A percentile compares a stretch with the other conserved stretches of the same genome.
Evolutionary conservation across 2,888 invertebrate species (phyloP).

Genomic region (Microchrysa polita): DNA sequence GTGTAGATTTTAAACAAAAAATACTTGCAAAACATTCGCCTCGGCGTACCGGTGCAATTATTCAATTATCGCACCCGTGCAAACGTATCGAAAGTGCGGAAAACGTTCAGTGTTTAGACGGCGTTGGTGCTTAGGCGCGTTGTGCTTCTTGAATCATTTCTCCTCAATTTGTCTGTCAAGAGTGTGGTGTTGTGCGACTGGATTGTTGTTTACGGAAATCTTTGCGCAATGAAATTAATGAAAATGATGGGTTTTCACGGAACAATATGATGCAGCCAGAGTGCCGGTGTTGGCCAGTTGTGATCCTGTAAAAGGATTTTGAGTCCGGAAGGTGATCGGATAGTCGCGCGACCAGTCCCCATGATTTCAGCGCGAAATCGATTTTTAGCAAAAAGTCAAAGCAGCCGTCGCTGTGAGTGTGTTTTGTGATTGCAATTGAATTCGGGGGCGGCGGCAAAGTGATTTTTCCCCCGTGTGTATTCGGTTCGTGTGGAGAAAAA

Average conservation of each 20-base stretch:
- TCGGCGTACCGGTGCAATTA: not conserved
- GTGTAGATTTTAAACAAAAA: slow-evolving; percentile 52
- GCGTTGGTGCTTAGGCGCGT: slow-evolving; percentile 23
- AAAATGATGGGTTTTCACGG: slow-evolving; percentile 3
- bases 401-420: not conserved
- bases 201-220: slow-evolving; percentile 41
- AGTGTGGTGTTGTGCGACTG: too few species aligned
- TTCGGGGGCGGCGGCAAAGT: slow-evolving; percentile 23
- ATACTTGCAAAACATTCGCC: slow-evolving; percentile 38
- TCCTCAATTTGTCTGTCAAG: too few species aligned
- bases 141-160: not conserved
- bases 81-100: not conserved
- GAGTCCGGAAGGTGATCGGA: not conserved
- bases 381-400: slow-evolving; percentile 40
- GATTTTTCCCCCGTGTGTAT: too few species aligned
- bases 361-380: slow-evolving; percentile 42
- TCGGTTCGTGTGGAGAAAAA: not conserved
- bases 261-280: not conserved
- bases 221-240: slow-evolving; percentile 22
- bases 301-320: not conserved
- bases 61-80: not conserved
- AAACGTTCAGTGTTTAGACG: slow-evolving; percentile 34
- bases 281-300: not conserved
- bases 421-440: not conserved
- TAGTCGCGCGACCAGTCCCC: not conserved